A percentile compares a stretch with the other conserved stretches of the same genome.
Evolutionary conservation across 2,797 vertebrate species (phyloP).

Genomic region (Eleutherodactylus coqui): DNA sequence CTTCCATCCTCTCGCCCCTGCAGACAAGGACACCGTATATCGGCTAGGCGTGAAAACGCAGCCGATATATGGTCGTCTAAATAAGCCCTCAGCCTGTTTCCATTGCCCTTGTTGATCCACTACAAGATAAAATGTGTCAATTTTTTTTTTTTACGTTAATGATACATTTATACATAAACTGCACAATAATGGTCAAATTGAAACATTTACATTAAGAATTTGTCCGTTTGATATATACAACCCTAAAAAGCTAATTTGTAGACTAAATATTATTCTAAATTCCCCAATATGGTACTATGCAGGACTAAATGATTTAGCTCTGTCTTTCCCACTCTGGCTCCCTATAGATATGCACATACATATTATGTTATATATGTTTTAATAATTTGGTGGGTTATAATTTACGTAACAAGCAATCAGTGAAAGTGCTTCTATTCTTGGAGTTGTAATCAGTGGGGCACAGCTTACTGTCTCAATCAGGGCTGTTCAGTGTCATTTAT

Average conservation of each 20-base stretch:
- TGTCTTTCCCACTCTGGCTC: too few relatives aligned
- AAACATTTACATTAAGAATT: background rate
- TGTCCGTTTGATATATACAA: background rate
- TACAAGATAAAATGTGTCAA: too few relatives aligned
- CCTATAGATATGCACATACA: conserved; percentile 30
- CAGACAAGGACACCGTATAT: too few relatives aligned
- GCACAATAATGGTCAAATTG: background rate
- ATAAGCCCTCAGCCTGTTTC: too few relatives aligned
- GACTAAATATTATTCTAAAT: background rate
- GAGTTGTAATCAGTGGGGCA: conserved; percentile 59
- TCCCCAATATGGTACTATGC: background rate
- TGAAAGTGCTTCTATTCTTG: conserved; percentile 63
- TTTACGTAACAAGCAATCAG: conserved; percentile 63
- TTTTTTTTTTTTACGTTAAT: too few relatives aligned
- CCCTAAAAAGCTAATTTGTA: background rate
- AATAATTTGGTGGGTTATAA: conserved; percentile 57
- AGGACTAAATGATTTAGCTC: too few relatives aligned
- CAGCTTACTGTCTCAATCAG: conserved; percentile 62
- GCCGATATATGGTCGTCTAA: too few relatives aligned
- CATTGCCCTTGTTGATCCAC: too few relatives aligned
- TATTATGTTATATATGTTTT: conserved; percentile 43
- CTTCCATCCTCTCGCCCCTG: too few relatives aligned
- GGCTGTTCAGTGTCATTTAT: conserved; percentile 52
- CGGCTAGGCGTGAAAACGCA: too few relatives aligned
- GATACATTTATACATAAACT: background rate